Evolutionary conservation across 2,113 vertebrate species (phyloP).

Genomic region (Jacana jacana): DNA sequence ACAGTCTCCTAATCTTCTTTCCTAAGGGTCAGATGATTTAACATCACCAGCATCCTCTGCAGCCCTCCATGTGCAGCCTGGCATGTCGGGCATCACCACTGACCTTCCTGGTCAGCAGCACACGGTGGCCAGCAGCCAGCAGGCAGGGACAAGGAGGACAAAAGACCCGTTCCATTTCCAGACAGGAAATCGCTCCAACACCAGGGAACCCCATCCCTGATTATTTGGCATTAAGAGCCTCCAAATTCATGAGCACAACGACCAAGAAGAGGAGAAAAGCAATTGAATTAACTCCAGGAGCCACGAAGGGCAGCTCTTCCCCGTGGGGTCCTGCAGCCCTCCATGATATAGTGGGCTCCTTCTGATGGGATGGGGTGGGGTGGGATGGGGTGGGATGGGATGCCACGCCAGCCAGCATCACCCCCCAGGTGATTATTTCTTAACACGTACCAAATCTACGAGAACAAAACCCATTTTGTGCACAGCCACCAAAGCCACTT

Average conservation of each 20-base stretch:
- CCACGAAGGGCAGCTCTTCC: background rate
- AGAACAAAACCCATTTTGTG: background rate
- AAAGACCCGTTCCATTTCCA: background rate
- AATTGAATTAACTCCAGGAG: background rate
- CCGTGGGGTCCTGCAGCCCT: rapidly evolving
- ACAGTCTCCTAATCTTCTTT: rapidly evolving
- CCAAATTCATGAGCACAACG: background rate
- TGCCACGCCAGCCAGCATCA: background rate
- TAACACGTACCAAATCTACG: background rate
- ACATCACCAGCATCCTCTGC: background rate
- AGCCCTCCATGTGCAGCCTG: rapidly evolving
- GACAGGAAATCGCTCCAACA: background rate
- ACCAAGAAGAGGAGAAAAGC: background rate
- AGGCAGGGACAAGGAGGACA: background rate
- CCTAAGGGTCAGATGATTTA: background rate
- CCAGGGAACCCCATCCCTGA: background rate
- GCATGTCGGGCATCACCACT: rapidly evolving
- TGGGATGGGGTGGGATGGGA: background rate
- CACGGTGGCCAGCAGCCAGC: background rate
- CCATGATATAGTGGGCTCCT: rapidly evolving
- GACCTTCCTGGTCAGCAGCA: background rate
- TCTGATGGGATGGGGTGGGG: background rate
- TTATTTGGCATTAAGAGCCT: background rate
- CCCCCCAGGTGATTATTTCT: background rate
- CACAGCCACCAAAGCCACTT: background rate